Base-by-base conservation (phyloP, 2,888 invertebrate genomes). In the Erebia aethiops region DNA sequence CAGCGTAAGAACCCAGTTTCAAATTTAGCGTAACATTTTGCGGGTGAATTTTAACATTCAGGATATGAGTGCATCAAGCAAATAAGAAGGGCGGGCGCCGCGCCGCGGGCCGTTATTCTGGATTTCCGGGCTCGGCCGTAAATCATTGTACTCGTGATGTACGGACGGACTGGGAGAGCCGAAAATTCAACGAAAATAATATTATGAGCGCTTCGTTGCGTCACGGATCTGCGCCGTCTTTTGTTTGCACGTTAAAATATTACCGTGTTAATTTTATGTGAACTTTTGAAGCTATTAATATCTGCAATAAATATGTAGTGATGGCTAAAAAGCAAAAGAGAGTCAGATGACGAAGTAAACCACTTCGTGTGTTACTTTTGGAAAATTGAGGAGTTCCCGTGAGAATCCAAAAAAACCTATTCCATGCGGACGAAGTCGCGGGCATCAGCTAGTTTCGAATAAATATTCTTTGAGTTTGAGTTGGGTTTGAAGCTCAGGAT, bases 401-500 rank as follows among this genome's bases (percentile, higher is more conserved):
- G n/a, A n/a, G n/a, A n/a, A n/a, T n/a, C n/a, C n/a, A n/a, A n/a
- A n/a, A n/a, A n/a, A n/a, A n/a, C n/a, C n/a, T n/a, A n/a, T n/a
- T n/a, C n/a, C n/a, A n/a, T n/a, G n/a, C n/a, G n/a, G n/a, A n/a
- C n/a, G n/a, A n/a, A n/a, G n/a, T n/a, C n/a, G n/a, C n/a, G n/a
- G n/a, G n/a, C n/a, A n/a, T n/a, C n/a, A n/a, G n/a, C n/a, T 83
- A 96, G 9, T 35, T 35, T 35, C 7, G 5, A 35, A 35, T 35
- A 35, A 35, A 35, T 35, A 35, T 35, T 7, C 7, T 35, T 7
- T 35, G 35, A 35, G 35, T 35, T 35, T 26, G 26, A 26, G 26
- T 26, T 26, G 26, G 4, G 26, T 26, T 26, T 35, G 35, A 35
- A 7, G 26, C 57, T 14, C 14, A 35, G 57, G 14, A 14, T 35